Base-by-base conservation (phyloP, 2,113 vertebrate species). In the Nanorana parkeri region DNA sequence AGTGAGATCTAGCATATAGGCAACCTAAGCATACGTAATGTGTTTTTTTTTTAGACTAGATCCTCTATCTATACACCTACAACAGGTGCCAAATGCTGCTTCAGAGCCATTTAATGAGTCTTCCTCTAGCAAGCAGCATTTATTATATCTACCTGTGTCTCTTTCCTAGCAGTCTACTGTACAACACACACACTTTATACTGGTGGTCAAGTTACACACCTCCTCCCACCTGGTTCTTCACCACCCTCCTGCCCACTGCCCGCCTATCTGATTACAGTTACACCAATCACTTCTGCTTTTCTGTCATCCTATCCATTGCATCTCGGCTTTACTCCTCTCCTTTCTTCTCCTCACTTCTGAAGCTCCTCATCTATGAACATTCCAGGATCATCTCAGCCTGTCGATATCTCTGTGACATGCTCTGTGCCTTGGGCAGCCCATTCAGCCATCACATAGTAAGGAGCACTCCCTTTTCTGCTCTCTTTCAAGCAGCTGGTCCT, bases 141-240 rank as follows among this genome's bases (percentile, higher is more conserved):
- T 74, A 36, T 26, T 36, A 36, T 47, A 2, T 36, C 71, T 36
- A 36, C 52, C 26, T 8, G 3, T 6, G 26, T 58, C 71, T 28
- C 71, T 32, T 36, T 56, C 71, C 41, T 41, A 41, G 41, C 41
- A 32, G 5, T 32, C 2, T 7, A 6, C 32, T 36, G 32, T 7
- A 47, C 8, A 47, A 11, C 41, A 47, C 41, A 47, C 8, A 4
- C 56, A n/a, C 73, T 63, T 83, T 83, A 75, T 83, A 60, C 51
- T 74, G 52, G 66, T 63, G 24, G 13, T 76, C 80, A 68, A 7
- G 52, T 68, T 76, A 23, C 64, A 75, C 11, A 66, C 26, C 58
- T n/a, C 56, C 41, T 58, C 29, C 5, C 29, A 47, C 28, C 29
- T 51, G 13, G 17, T 21, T 51, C 13, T 56, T 32, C 26, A 8